Base-by-base conservation (phyloP, 2,797 vertebrate genomes). In the Sebastes hubbsi region DNA sequence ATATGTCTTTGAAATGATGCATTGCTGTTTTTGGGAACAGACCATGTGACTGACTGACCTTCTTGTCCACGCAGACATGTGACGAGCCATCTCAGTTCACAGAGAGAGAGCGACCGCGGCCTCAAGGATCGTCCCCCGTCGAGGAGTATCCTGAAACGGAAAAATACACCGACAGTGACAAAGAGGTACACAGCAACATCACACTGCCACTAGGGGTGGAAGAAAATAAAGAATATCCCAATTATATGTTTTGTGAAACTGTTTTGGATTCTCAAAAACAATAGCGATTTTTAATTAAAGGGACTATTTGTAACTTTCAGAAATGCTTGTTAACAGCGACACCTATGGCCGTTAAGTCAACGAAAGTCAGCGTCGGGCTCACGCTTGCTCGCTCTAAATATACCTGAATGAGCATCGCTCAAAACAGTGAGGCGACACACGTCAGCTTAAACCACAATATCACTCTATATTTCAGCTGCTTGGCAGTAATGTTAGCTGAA, bases 51-150 rank as follows among this genome's bases (percentile, higher is more conserved):
- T 80, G 52, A 70, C 86, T 62, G 72, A 78, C 80, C 84, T 36
- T 46, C 2, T 83, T 83, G 36, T 83, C 63, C 42, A 16, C 6
- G 8, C 91, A 99, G 98, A 92, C 95, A 91, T 96, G 95, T 75
- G 97, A 97, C 60, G 97, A 97, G 73, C 93, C 96, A 10, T 66
- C 94, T 79, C 94, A 95, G 87, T 91, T 94, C 83, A 87, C 93
- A 89, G 97, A 98, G 93, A 94, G 89, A 81, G 94, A 99, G 79
- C 94, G 98, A 78, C 98, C 99, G 18, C 96, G 97, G 6, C 99
- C 99, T 38, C 99, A 99, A 82, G 99, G 99, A 75, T 99, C 98
- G 18, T 99, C 99, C 4, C 99, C 99, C 1, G 96, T 99, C 63
- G 98, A 98, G 46, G 98, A 99, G 80, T 98, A 88, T 76, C 91